Evolutionary conservation across 1,140 invertebrate genomes (phyloP).

Genomic region (Drosophila varians): DNA sequence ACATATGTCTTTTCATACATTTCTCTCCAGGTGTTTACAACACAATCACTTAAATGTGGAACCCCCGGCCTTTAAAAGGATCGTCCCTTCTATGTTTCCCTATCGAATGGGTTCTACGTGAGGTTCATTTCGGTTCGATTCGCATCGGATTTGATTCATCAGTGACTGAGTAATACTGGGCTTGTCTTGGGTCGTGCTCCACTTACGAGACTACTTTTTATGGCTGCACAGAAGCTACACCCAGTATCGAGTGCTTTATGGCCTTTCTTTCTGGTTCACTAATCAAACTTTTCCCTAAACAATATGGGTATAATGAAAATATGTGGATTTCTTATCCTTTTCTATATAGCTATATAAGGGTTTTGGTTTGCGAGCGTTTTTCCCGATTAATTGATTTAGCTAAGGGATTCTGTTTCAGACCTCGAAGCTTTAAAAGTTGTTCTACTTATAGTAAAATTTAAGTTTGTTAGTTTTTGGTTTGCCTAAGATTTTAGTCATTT

Average conservation of each 20-base stretch:
- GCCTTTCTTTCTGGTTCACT: constrained; percentile 9
- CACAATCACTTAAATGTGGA: constrained; percentile 78
- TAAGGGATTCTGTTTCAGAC: constrained; percentile 2
- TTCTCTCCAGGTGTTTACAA: constrained; percentile 80
- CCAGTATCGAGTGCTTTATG: constrained; percentile 23
- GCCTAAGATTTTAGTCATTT: neutral
- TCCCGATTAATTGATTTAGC: constrained; percentile 29
- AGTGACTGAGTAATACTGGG: constrained; percentile 62
- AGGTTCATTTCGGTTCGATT: constrained; percentile 21
- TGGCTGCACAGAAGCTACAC: constrained; percentile 50
- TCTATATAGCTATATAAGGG: neutral
- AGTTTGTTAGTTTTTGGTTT: constrained; percentile 18
- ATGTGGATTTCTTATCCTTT: neutral
- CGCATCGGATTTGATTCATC: constrained; percentile 11
- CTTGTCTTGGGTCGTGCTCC: constrained; percentile 38
- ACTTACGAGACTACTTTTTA: constrained; percentile 58
- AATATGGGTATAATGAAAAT: constrained; percentile 27
- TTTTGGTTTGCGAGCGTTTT: constrained; percentile 45
- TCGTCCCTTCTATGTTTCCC: constrained; percentile 19
- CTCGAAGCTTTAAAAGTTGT: constrained; percentile 39
- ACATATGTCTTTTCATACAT: constrained; percentile 72
- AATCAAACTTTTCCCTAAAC: constrained; percentile 18
- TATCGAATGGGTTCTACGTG: constrained; percentile 27
- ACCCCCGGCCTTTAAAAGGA: constrained; percentile 58
- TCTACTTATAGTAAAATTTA: constrained; percentile 47